A percentile compares a stretch with the other conserved stretches of the same genome.
phyloP scores from a whole-genome alignment of 2,797 vertebrate species.

The Sebastes nivosus region DNA sequence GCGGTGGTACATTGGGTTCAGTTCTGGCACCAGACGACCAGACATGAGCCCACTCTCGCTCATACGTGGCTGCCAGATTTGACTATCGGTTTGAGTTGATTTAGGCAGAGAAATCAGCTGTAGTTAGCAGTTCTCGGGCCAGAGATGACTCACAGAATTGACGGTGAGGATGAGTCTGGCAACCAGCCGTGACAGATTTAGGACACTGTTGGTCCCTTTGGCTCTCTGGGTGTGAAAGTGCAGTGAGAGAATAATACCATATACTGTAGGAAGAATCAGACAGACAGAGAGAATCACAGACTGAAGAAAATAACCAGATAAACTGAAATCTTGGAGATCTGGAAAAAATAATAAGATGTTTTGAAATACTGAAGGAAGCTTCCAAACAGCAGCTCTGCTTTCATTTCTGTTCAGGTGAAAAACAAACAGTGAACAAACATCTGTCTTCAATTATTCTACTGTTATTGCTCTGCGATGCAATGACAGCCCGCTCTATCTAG shows the following conservation, averaged over 20 bases:
- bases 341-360: neutral
- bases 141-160: neutral
- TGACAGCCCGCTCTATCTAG: neutral
- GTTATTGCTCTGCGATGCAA: neutral
- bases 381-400: slow-evolving; percentile 6
- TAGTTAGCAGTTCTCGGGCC: neutral
- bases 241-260: neutral
- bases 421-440: neutral
- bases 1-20: neutral
- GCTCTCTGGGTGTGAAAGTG: neutral
- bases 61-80: neutral
- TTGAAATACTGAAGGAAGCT: neutral
- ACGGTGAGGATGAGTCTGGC: neutral
- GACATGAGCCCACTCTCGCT: neutral
- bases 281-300: neutral
- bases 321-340: neutral
- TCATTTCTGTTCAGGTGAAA: neutral
- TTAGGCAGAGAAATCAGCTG: neutral
- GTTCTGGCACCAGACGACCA: neutral
- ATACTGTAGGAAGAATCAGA: neutral
- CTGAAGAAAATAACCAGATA: neutral
- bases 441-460: slow-evolving; percentile 10
- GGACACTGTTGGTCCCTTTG: neutral
- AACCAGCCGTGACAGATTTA: slow-evolving; percentile 1
- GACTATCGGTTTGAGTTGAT: neutral